phyloP scores from a whole-genome alignment of 2,113 vertebrate species.

The Elachura formosa region DNA sequence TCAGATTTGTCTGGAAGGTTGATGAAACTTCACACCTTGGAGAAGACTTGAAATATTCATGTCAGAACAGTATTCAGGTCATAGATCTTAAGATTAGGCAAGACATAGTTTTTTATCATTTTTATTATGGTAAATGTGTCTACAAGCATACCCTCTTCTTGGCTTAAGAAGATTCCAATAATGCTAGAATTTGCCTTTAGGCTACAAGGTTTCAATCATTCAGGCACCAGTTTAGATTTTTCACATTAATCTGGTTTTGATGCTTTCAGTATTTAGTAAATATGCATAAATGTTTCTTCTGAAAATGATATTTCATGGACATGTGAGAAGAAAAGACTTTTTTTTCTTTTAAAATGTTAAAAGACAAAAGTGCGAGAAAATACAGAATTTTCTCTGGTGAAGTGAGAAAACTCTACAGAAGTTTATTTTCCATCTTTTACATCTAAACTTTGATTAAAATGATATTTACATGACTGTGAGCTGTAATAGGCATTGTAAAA shows the following conservation, averaged over 20 bases:
- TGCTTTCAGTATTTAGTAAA: neutral
- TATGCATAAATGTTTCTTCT: neutral
- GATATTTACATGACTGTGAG: neutral
- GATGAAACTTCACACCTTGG: neutral
- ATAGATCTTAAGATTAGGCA: conserved; percentile 22
- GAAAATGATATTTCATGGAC: neutral
- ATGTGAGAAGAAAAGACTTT: neutral
- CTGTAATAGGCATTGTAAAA: neutral
- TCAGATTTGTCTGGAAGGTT: conserved; percentile 23
- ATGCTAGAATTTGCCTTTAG: neutral
- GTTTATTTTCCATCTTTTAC: neutral
- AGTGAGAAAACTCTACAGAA: neutral
- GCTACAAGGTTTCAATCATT: neutral
- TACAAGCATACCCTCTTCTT: neutral
- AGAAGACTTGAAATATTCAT: neutral
- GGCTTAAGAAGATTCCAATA: neutral
- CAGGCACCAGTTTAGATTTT: neutral
- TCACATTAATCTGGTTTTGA: neutral
- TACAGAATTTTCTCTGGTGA: neutral
- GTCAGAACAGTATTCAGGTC: neutral
- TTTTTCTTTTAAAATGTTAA: neutral
- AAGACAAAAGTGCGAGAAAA: neutral
- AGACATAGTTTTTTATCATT: conserved; percentile 4
- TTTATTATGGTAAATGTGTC: neutral
- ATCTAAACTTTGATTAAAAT: neutral